A percentile compares a stretch with the other conserved stretches of the same genome.
Evolutionary conservation across 2,113 vertebrate genomes (phyloP).

Genomic region (Siphamia tubifer): DNA sequence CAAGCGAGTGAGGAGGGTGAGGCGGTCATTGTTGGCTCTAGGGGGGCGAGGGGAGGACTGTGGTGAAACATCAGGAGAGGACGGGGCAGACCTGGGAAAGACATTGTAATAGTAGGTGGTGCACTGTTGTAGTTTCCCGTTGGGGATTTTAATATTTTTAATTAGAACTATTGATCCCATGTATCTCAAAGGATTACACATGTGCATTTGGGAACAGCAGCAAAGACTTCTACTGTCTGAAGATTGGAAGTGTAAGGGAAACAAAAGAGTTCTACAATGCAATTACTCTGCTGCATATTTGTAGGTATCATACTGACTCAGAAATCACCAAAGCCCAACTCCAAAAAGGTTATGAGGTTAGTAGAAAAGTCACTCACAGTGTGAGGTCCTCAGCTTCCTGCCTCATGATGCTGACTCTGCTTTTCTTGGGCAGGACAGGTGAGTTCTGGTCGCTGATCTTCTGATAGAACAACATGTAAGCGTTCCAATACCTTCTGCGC

Average conservation of each 20-base stretch:
- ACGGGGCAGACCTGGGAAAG: conserved; percentile 89
- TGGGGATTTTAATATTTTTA: background rate
- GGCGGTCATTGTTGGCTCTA: conserved; percentile 93
- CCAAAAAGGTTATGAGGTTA: background rate
- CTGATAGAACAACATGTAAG: conserved; percentile 99
- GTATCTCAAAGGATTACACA: too few species aligned
- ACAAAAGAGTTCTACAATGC: background rate
- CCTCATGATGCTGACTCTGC: conserved; percentile 94
- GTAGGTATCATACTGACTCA: background rate
- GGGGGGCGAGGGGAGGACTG: conserved; percentile 96
- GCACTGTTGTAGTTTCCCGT: background rate
- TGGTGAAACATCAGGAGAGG: conserved; percentile 95
- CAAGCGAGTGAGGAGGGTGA: conserved; percentile 95
- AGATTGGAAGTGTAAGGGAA: background rate
- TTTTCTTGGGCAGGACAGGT: conserved; percentile 96
- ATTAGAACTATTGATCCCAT: too few species aligned
- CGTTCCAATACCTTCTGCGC: conserved; percentile 96
- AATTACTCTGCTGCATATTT: background rate
- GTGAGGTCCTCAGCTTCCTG: conserved; percentile 97
- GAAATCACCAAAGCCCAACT: background rate
- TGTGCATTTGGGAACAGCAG: too few species aligned
- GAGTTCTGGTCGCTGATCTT: conserved; percentile 96
- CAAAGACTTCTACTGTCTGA: background rate
- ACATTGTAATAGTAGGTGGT: background rate
- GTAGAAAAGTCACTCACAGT: conserved; percentile 81